Evolutionary conservation across 2,888 invertebrate genomes (phyloP).

Genomic region (Phaonia tiefii): DNA sequence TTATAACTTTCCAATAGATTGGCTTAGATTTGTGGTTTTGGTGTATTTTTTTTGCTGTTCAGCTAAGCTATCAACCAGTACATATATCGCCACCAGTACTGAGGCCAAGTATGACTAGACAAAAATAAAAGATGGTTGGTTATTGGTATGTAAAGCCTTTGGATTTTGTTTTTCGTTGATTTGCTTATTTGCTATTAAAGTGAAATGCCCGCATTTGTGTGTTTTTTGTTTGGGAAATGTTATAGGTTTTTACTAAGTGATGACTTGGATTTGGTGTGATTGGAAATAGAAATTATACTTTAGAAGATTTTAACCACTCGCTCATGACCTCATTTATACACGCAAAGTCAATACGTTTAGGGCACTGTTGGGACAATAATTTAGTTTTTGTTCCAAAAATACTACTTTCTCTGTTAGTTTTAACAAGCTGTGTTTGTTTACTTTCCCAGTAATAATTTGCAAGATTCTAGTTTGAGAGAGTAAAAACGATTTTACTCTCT

Average conservation of each 20-base stretch:
- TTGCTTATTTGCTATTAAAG: slow-evolving; percentile 46
- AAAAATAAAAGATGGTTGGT: slow-evolving; percentile 44
- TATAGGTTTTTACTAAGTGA: slow-evolving; percentile 5
- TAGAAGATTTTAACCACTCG: too few species aligned
- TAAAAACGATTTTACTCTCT: too few species aligned
- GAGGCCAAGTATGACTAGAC: slow-evolving; percentile 44
- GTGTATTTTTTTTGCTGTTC: too few species aligned
- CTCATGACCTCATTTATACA: too few species aligned
- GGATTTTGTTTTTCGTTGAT: slow-evolving; percentile 23
- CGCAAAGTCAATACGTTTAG: too few species aligned
- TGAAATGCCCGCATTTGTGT: slow-evolving; percentile 69
- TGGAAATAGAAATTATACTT: too few species aligned
- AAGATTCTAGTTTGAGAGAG: too few species aligned
- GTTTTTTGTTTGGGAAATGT: slow-evolving; percentile 70
- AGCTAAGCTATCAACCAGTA: slow-evolving; percentile 72
- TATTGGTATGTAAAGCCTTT: slow-evolving; percentile 34
- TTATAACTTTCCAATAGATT: slow-evolving; percentile 49
- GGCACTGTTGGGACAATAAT: too few species aligned
- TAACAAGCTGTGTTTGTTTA: too few species aligned
- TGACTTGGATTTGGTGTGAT: not conserved
- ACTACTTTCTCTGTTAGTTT: too few species aligned
- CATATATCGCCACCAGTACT: slow-evolving; percentile 65
- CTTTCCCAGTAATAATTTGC: too few species aligned
- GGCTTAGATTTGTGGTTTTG: slow-evolving; percentile 45
- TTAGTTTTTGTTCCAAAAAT: too few species aligned